phyloP scores from a whole-genome alignment of 2,113 vertebrate species.

The Alces alces region DNA sequence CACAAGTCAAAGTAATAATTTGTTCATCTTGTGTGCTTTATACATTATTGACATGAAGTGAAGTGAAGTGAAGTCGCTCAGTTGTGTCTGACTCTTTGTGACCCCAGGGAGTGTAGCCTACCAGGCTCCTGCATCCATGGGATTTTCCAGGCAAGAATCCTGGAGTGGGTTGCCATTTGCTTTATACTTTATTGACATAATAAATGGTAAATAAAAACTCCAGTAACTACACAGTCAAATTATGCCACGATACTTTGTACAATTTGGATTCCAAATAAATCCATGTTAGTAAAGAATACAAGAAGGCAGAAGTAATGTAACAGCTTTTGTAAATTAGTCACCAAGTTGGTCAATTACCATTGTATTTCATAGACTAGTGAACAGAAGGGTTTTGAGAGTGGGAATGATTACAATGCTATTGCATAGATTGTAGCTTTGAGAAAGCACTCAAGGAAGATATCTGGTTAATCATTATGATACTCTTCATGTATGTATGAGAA shows the following conservation, averaged over 20 bases:
- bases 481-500: constrained; percentile 27
- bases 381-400: constrained; percentile 15
- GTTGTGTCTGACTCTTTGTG: not conserved
- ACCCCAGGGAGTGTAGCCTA: not conserved
- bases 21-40: not conserved
- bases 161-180: not conserved
- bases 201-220: constrained; percentile 30
- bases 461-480: constrained; percentile 12
- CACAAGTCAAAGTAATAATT: constrained; percentile 26
- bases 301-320: constrained; percentile 31
- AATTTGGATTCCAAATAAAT: constrained; percentile 44
- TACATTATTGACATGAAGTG: not conserved
- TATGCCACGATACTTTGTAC: not conserved
- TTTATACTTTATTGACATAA: not conserved
- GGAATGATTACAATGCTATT: not conserved
- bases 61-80: not conserved
- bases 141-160: not conserved
- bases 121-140: not conserved
- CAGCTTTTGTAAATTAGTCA: constrained; percentile 49
- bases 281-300: constrained; percentile 22
- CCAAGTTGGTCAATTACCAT: constrained; percentile 20
- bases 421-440: not conserved
- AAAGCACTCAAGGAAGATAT: constrained; percentile 39
- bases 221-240: constrained; percentile 37
- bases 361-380: constrained; percentile 42